Conservation (phyloP, 2,797 vertebrate species). For the Peromyscus aztecus region DNA sequence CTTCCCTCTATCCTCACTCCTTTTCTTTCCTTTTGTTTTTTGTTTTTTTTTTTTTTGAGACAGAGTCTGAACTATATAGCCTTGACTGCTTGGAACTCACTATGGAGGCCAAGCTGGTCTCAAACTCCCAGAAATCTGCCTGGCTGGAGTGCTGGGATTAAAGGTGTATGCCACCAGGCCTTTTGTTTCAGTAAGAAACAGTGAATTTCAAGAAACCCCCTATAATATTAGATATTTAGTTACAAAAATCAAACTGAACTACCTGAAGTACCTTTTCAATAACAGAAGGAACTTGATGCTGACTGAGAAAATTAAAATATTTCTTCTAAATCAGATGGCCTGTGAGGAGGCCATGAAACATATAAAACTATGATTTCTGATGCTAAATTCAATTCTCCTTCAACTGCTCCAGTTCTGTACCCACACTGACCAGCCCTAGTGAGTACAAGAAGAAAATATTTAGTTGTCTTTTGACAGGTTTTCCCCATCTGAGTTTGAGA, state of each 20-base stretch:
- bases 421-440: neutral
- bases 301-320: slow-evolving; percentile 41
- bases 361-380: slow-evolving; percentile 4
- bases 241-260: neutral
- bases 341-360: neutral
- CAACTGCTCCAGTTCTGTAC: too few relatives aligned
- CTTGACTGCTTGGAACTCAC: neutral
- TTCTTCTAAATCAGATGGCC: neutral
- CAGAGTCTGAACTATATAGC: neutral
- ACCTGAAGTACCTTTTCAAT: neutral
- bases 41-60: too few relatives aligned
- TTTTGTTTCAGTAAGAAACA: slow-evolving; percentile 4
- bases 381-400: neutral
- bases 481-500: neutral
- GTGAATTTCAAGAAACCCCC: slow-evolving; percentile 26
- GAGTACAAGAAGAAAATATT: neutral
- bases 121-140: neutral
- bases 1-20: too few relatives aligned
- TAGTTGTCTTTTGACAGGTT: neutral
- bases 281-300: neutral
- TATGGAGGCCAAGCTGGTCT: neutral
- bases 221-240: neutral
- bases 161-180: neutral
- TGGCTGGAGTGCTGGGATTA: neutral
- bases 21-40: neutral